Evolutionary conservation across 1,140 invertebrate species (phyloP), one percentile per base, ranked within the genome.

Genomic region (Tetramorium alpestre): DNA sequence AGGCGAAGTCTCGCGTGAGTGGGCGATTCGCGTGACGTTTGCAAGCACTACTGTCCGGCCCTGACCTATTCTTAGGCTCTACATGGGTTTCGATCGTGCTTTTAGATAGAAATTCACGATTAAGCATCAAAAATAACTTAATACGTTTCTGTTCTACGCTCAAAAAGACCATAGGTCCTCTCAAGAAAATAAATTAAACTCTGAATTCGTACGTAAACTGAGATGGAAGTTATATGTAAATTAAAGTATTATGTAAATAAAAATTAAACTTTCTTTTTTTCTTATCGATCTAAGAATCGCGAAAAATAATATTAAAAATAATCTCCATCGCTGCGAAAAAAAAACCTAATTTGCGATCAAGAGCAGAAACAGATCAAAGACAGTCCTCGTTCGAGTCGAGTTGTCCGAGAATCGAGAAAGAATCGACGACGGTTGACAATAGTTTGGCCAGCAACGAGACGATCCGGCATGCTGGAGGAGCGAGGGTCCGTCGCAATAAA

Each of bases 401-500:
- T 72, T 80, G 80, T 51, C 44, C 60, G 51, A 80, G 81, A 18
- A 67, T 18, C 44, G 54, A 13, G 11, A 8, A n/a, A 60, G 33
- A n/a, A 62, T 78, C 72, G 11, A 54, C 47, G 33, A 8, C 49
- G 64, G 69, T 88, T 75, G 89, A 92, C 91, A 92, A 92, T 92
- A 92, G 91, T 92, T 92, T 90, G 87, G 80, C 91, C 75, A 86
- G 56, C 91, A 58, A 76, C 84, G 62, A 77, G 87, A 89, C 91
- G 77, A 90, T 90, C 76, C 89, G 49, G 38, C 56, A 60, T 49
- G 69, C 44, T 62, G 60, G 72, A 85, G 38, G 80, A 47, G 44
- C 49, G 62, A 56, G 84, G 67, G 67, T 25, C 88, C 86, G 73
- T 89, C 89, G 90, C 92, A 93, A 93, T 93, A 94, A 93, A 94